Evolutionary conservation across 64 coral and sea anemone genomes (phyloP).

Genomic region (Porites lutea): DNA sequence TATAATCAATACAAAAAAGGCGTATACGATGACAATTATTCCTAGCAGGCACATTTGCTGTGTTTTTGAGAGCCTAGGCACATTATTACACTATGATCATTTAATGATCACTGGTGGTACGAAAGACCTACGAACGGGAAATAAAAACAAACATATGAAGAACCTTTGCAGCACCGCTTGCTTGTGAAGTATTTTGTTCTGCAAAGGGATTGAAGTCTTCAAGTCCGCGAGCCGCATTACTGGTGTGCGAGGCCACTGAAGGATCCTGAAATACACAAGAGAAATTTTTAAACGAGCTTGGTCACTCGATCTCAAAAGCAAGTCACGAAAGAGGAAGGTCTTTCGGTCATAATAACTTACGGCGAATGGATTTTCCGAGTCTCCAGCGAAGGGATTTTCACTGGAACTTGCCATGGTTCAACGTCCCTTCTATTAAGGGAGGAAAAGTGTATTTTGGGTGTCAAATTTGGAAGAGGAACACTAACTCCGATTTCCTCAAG

Average conservation of each 20-base stretch:
- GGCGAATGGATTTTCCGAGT: conserved; percentile 96
- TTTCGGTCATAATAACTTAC: conserved; percentile 69
- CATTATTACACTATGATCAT: too few relatives aligned
- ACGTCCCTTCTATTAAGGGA: conserved; percentile 21
- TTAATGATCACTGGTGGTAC: too few relatives aligned
- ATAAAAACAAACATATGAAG: neutral
- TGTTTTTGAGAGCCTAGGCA: too few relatives aligned
- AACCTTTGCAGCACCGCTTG: conserved; percentile 69
- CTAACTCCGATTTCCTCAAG: neutral
- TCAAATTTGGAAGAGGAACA: neutral
- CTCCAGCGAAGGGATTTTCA: conserved; percentile 81
- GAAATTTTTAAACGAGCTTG: neutral
- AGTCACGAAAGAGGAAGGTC: neutral
- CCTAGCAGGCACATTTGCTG: too few relatives aligned
- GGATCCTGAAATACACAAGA: conserved; percentile 72
- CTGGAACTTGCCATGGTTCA: conserved; percentile 71
- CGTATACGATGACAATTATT: too few relatives aligned
- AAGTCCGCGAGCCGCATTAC: conserved; percentile 87
- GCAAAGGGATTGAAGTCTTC: conserved; percentile 97
- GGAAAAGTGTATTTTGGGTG: conserved; percentile 8
- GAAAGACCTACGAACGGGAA: neutral
- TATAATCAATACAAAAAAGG: too few relatives aligned
- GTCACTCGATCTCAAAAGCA: neutral
- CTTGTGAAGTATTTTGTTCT: conserved; percentile 58
- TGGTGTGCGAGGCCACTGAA: conserved; percentile 85